Evolutionary conservation across 2,797 vertebrate species (phyloP).

Genomic region (Buphagus erythrorhynchus): DNA sequence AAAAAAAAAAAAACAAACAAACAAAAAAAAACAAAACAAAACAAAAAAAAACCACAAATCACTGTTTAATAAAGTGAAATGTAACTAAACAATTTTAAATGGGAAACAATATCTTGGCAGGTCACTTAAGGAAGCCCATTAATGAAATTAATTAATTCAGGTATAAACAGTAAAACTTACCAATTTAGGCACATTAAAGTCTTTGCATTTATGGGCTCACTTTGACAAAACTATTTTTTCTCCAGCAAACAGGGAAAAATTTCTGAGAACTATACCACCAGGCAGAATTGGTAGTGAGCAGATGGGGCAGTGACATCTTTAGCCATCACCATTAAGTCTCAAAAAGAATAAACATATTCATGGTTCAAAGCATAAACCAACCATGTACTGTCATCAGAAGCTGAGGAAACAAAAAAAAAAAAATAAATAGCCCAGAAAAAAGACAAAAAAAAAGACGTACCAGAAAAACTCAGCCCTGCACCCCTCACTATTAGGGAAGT

Average conservation of each 20-base stretch:
- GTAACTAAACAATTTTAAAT: neutral
- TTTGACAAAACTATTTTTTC: neutral
- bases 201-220: neutral
- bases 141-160: conserved; percentile 28
- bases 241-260: neutral
- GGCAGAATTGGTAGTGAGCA: neutral
- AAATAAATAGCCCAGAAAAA: too few species aligned
- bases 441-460: neutral
- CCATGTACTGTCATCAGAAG: neutral
- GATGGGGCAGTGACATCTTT: neutral
- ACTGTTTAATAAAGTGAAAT: neutral
- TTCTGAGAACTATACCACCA: neutral
- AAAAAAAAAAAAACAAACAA: too few species aligned
- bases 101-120: neutral
- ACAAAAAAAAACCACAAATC: neutral
- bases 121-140: neutral
- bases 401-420: neutral
- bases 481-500: neutral
- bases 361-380: conserved; percentile 11
- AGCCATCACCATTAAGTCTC: neutral
- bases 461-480: neutral
- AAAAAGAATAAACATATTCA: conserved; percentile 3
- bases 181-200: neutral
- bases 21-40: too few species aligned
- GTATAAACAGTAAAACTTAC: conserved; percentile 14